phyloP scores from a whole-genome alignment of 53 echinoderm and acorn worm species.

The Echinometra lucunter region DNA sequence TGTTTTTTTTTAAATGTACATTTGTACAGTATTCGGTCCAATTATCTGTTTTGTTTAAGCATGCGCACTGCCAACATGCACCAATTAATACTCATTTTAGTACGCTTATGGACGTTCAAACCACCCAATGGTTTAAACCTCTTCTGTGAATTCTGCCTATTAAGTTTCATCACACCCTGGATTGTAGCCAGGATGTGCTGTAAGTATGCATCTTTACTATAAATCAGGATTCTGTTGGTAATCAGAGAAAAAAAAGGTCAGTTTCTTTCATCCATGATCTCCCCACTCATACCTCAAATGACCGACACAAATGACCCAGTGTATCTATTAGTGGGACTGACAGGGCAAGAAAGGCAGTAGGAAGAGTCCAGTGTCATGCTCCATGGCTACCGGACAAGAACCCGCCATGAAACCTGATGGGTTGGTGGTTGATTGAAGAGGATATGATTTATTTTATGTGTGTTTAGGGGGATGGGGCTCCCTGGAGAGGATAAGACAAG shows the following conservation, averaged over 20 bases:
- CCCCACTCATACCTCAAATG: not conserved
- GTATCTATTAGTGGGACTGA: not conserved
- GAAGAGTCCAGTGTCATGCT: constrained; percentile 37
- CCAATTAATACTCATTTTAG: no score
- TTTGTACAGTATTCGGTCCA: no score
- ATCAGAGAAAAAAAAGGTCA: constrained; percentile 8
- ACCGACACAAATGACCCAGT: not conserved
- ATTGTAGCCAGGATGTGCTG: not conserved
- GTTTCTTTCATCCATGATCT: not conserved
- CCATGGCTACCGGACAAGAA: constrained; percentile 26
- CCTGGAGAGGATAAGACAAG: no score
- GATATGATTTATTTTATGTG: constrained; percentile 66
- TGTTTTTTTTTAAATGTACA: no score
- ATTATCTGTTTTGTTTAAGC: no score
- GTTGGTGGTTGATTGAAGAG: constrained; percentile 51
- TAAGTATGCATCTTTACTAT: not conserved
- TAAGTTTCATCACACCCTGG: not conserved
- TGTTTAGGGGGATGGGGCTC: constrained; percentile 49
- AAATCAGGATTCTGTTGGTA: not conserved
- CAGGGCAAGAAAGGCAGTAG: not conserved
- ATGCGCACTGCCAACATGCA: no score
- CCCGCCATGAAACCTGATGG: constrained; percentile 20
- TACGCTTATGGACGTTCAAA: no score
- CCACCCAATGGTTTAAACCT: no score
- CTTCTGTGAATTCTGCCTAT: no score